Percentiles rank a stretch among this genome's conserved stretches.
These are phyloP conservation scores for Zosterops japonicus DNA, from an alignment of 2,113 vertebrate species.

Conservation along the genomic window DNA sequence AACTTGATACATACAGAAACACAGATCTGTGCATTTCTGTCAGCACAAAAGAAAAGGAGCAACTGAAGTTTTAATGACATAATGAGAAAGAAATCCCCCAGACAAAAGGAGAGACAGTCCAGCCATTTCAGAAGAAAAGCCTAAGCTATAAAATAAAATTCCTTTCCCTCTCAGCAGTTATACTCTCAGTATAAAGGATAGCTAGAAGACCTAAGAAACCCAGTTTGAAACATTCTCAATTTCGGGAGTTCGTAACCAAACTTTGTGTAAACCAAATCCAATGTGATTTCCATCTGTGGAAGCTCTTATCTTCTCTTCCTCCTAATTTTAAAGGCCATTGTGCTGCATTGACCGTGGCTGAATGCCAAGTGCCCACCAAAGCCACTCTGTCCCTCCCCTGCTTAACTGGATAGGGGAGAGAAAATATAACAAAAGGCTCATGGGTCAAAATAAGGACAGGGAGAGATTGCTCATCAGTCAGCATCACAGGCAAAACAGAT, in stretches of 20 bases:
- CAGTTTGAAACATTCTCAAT: neutral
- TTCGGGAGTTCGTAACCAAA: neutral
- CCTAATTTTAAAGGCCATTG: neutral
- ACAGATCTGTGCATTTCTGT: conserved; percentile 9
- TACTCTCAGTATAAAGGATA: neutral
- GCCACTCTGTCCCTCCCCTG: neutral
- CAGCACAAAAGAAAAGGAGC: conserved; percentile 17
- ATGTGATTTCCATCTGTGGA: neutral
- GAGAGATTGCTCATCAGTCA: neutral
- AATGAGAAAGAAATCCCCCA: conserved; percentile 52
- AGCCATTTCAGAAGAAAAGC: conserved; percentile 9
- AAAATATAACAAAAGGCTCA: neutral
- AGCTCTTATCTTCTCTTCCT: neutral
- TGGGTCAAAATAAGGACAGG: neutral
- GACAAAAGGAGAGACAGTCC: conserved; percentile 10
- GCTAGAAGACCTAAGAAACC: neutral
- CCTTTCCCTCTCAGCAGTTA: neutral
- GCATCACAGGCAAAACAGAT: neutral
- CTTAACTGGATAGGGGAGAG: neutral
- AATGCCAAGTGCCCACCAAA: neutral
- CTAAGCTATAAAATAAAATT: conserved; percentile 34
- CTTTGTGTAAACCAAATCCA: neutral
- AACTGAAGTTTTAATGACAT: conserved; percentile 46
- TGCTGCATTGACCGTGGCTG: neutral
- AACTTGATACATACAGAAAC: conserved; percentile 32